Base-by-base conservation (phyloP, 2,888 invertebrate species). In the Limnephilus marmoratus region DNA sequence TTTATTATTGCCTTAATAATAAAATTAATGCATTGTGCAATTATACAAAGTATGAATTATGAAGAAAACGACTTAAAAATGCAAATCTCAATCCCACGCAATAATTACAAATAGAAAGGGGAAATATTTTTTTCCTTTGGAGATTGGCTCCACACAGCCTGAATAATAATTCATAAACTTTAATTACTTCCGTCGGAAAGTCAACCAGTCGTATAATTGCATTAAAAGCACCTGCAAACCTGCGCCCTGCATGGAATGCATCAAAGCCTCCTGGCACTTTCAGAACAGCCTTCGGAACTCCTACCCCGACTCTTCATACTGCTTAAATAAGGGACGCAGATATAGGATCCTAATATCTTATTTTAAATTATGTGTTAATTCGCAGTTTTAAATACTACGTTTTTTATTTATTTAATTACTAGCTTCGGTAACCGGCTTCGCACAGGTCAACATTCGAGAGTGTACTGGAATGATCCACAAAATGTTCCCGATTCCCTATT, bases 91-190 rank as follows among this genome's bases (percentile, higher is more conserved):
- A 68, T 24, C 9, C 4, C 24, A 68, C 68, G 68, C 9, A 68
- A 68, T n/a, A 68, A 68, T 68, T 68, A n/a, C 24, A n/a, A 68
- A 9, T 9, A 24, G 7, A n/a, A n/a, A 7, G 68, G 1, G 68
- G n/a, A 24, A 68, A 68, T 49, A 49, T 49, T 68, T 68, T 31
- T 68, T 68, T 68, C 68, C 68, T 31, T 29, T 53, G 31, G 34
- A 31, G 49, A 87, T 87, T 87, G 53, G 49, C 53, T 53, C 29
- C 68, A 53, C 53, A 68, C 49, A 68, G 68, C 68, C 24, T 24
- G 80, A 34, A n/a, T 80, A 89, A 89, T 89, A 89, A 89, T 80
- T 89, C 88, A 80, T 89, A 80, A 89, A 89, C 18, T 89, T 89
- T 89, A 89, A 89, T 89, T 89, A 80, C 88, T 89, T 81, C 80